These are phyloP conservation scores for Schizothorax lantsangensis DNA, from an alignment of 2,797 vertebrate genomes.

Conservation along the genomic window DNA sequence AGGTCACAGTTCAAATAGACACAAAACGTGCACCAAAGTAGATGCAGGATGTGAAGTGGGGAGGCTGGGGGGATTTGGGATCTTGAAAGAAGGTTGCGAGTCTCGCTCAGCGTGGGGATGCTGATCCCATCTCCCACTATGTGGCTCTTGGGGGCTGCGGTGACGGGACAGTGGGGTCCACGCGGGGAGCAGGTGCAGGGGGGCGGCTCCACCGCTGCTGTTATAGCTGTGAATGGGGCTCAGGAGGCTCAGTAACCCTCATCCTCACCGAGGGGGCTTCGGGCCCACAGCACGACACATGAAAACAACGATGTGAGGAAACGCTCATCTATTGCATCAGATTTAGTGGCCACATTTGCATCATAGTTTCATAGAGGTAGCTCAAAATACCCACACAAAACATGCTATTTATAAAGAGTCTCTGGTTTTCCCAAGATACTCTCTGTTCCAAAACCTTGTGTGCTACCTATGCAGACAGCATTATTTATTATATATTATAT, in stretches of 20 bases:
- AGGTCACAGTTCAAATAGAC: conserved; percentile 68
- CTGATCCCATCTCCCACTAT: conserved; percentile 65
- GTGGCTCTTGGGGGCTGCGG: conserved; percentile 54
- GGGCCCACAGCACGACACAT: neutral
- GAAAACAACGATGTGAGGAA: conserved; percentile 2
- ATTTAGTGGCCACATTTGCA: neutral
- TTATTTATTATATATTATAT: neutral
- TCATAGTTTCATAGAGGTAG: neutral
- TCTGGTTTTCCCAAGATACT: neutral
- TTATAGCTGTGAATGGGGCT: conserved; percentile 32
- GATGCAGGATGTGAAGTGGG: conserved; percentile 35
- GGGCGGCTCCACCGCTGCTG: conserved; percentile 58
- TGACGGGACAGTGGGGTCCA: conserved; percentile 67
- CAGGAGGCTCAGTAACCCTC: conserved; percentile 48
- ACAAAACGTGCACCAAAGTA: conserved; percentile 34
- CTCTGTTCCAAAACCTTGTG: neutral
- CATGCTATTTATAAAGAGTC: neutral
- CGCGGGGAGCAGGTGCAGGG: conserved; percentile 73
- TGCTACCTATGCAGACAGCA: neutral
- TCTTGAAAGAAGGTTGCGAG: conserved; percentile 54
- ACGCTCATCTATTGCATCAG: conserved; percentile 16
- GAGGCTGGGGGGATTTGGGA: conserved; percentile 24
- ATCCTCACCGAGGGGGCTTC: conserved; percentile 14
- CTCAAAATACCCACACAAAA: neutral
- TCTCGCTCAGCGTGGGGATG: conserved; percentile 61